Conservation (phyloP, 2,888 invertebrate species). For the Anticlea derivata region DNA sequence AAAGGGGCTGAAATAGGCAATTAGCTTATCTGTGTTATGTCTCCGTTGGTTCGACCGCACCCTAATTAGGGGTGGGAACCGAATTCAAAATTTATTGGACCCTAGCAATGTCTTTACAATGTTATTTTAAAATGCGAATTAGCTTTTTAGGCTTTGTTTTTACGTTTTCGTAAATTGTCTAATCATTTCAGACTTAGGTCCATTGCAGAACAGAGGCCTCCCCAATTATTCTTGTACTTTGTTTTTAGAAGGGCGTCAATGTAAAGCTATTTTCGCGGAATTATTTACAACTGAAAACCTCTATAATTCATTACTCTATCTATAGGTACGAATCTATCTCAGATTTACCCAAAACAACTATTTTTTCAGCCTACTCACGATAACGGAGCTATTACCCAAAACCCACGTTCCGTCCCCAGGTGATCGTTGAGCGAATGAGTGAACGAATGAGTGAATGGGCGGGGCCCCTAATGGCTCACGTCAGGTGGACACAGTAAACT, state of each 20-base stretch:
- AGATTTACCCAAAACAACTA: slow-evolving; percentile 23
- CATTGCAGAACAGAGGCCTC: no score
- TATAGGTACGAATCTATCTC: background rate
- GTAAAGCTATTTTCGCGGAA: no score
- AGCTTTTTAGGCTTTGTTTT: slow-evolving; percentile 4
- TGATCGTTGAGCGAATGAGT: slow-evolving; percentile 68
- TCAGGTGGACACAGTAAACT: slow-evolving; percentile 46
- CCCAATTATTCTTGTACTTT: no score
- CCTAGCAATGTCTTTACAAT: slow-evolving; percentile 35
- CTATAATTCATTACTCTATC: background rate
- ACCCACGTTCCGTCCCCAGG: slow-evolving; percentile 65
- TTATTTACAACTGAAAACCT: background rate
- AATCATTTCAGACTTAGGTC: no score
- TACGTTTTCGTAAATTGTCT: background rate
- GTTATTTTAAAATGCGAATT: slow-evolving; percentile 33
- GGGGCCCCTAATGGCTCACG: slow-evolving; percentile 67
- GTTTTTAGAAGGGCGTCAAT: background rate
- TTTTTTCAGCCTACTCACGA: slow-evolving; percentile 40
- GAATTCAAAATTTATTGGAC: slow-evolving; percentile 49
- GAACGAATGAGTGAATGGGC: slow-evolving; percentile 64
- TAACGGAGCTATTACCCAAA: slow-evolving; percentile 62
- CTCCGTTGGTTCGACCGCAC: slow-evolving; percentile 42
- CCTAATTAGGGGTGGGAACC: slow-evolving; percentile 53
- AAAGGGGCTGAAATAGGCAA: slow-evolving; percentile 45
- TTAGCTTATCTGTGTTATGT: slow-evolving; percentile 51